A percentile compares a stretch with the other conserved stretches of the same genome.
phyloP scores from a whole-genome alignment of 2,888 invertebrate species.

The Pherbina coryleti region DNA sequence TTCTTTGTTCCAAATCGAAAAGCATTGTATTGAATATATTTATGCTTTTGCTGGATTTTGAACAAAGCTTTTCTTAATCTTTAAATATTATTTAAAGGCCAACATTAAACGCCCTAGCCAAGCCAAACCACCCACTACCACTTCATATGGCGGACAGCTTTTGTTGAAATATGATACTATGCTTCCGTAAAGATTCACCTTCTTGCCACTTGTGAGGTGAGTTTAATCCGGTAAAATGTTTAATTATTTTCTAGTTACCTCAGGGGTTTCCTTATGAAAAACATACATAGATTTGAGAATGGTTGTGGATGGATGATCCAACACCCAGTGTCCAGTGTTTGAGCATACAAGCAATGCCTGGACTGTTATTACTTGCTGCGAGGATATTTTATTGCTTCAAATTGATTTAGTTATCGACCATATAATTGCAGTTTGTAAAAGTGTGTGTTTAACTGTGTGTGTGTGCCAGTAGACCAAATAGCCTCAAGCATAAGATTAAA shows the following conservation, averaged over 20 bases:
- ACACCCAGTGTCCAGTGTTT: background rate
- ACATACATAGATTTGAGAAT: slow-evolving; percentile 54
- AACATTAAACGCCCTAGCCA: background rate
- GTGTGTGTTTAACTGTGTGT: slow-evolving; percentile 9
- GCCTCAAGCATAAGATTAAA: slow-evolving; percentile 55
- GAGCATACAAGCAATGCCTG: background rate
- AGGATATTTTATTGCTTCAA: slow-evolving; percentile 6
- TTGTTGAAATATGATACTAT: slow-evolving; percentile 8
- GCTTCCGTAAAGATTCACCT: background rate
- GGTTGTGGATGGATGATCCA: background rate
- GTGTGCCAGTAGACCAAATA: slow-evolving; percentile 55
- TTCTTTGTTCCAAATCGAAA: too few relatives aligned
- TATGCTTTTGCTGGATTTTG: background rate
- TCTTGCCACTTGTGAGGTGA: slow-evolving; percentile 56
- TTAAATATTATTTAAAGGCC: background rate
- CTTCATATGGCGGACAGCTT: background rate
- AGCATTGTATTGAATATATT: too few relatives aligned
- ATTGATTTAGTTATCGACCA: slow-evolving; percentile 26
- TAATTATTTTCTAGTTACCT: slow-evolving; percentile 63
- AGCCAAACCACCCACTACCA: background rate
- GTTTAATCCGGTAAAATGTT: slow-evolving; percentile 63
- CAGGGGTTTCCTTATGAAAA: slow-evolving; percentile 56
- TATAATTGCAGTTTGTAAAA: background rate
- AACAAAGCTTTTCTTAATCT: background rate
- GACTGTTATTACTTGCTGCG: background rate